These are phyloP conservation scores for Harpalus rubripes DNA, from an alignment of 2,888 invertebrate genomes.

Conservation along the genomic window DNA sequence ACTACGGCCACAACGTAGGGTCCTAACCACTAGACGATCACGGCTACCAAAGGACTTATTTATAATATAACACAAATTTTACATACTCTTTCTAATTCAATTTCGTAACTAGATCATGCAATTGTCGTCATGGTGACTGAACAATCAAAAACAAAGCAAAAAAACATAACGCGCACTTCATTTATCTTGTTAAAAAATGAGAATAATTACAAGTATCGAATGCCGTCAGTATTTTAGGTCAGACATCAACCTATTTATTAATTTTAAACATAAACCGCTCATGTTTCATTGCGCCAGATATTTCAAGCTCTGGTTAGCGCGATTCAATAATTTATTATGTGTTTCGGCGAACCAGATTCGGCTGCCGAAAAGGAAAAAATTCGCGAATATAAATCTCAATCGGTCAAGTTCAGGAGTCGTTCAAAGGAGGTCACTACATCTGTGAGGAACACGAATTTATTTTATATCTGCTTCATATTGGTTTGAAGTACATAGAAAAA, in stretches of 20 bases:
- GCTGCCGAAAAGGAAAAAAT: conserved; percentile 17
- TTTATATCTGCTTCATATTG: not conserved
- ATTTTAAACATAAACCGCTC: conserved; percentile 24
- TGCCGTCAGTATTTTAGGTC: conserved; percentile 38
- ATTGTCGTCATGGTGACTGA: conserved; percentile 1
- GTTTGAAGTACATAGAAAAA: no score
- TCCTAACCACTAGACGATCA: conserved; percentile 78
- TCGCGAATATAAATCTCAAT: conserved; percentile 8
- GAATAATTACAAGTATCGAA: conserved; percentile 21
- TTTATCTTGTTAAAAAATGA: not conserved
- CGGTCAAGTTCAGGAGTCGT: conserved; percentile 36
- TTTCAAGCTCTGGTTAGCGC: conserved; percentile 22
- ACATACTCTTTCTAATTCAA: not conserved
- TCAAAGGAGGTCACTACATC: not conserved
- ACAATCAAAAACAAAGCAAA: conserved; percentile 12
- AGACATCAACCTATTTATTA: conserved; percentile 28
- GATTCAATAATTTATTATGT: conserved; percentile 31
- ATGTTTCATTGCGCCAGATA: conserved; percentile 29
- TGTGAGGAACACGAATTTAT: not conserved
- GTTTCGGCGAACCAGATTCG: conserved; percentile 12
- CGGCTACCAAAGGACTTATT: conserved; percentile 69
- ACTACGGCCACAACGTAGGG: conserved; percentile 82
- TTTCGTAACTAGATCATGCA: conserved; percentile 4
- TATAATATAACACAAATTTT: not conserved
- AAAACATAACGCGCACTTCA: not conserved